These are phyloP conservation scores for Chlorodrepanis virens DNA, from an alignment of 2,113 vertebrate genomes.

Conservation along the genomic window DNA sequence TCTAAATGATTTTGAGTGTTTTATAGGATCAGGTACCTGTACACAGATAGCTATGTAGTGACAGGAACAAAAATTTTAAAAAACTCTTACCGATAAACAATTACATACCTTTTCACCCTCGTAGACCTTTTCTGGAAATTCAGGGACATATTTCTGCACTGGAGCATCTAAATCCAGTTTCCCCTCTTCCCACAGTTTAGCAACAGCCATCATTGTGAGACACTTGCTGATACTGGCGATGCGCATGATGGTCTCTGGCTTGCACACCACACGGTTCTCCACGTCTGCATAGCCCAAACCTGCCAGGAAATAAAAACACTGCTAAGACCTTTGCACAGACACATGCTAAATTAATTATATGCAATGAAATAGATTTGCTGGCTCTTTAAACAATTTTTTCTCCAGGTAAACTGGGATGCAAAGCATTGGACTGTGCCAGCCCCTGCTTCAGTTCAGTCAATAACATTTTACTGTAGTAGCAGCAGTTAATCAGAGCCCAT, in stretches of 20 bases:
- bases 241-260: conserved; percentile 87
- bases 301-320: conserved; percentile 33
- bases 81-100: background rate
- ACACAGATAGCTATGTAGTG: background rate
- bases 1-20: background rate
- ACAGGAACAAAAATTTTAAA: background rate
- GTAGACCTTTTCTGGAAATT: conserved; percentile 92
- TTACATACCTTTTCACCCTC: conserved; percentile 86
- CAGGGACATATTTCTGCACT: conserved; percentile 93
- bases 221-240: conserved; percentile 98
- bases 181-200: conserved; percentile 88
- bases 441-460: background rate
- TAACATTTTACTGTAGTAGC: background rate
- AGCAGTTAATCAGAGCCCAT: background rate
- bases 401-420: background rate
- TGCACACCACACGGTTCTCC: conserved; percentile 89
- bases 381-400: background rate
- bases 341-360: background rate
- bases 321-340: background rate
- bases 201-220: conserved; percentile 88
- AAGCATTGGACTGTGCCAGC: background rate
- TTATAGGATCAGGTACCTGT: background rate
- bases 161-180: conserved; percentile 90
- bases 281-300: conserved; percentile 92
- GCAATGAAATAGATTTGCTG: background rate